Evolutionary conservation across 37 sponge, comb jelly and placozoan genomes (phyloP), one percentile per base, ranked within the genome.

Genomic region (Lycopodina hypogea): DNA sequence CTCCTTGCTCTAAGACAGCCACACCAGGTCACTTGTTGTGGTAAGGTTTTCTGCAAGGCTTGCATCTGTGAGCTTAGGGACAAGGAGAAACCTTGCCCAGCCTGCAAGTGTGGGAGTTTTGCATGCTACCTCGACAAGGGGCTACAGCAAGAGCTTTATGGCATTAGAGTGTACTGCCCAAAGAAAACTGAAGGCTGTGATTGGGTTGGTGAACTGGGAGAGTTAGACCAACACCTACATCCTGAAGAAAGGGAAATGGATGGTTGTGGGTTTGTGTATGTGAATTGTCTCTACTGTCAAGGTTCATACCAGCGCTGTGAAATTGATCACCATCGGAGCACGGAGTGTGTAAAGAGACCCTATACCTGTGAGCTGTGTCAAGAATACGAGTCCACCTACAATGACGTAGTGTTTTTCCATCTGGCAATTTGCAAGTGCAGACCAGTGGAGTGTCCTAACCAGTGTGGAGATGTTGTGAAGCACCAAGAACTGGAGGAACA

Each of bases 391-490:
- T 72, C 73, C 32, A 72, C 73, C 4, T 61, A 52, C 53, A 58
- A 58, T 35, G 75, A 74, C 15, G 75, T 82, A 7, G 71, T 71
- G 35, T 36, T 23, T 2, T 39, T 6, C 48, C 81, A 81, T 42
- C 19, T n/a, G 0, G 48, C 63, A 60, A 1, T 41, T 24, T 81
- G 81, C 58, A 38, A n/a, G 41, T 55, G 38, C 39, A 32, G 33
- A 32, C 63, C 72, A 41, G 72, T 81, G 34, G 42, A 71, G 26
- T 81, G 81, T 56, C 71, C 81, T 71, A 81, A 81, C 57, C 18
- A 57, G 29, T 78, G 78, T 78, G 67, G 67, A 32, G 68, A 30
- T 37, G 32, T 33, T 17, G 11, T 78, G 23, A 38, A 78, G 29
- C 68, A 40, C 32, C 79, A 78, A 17, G 14, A 67, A 23, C 45